These are phyloP conservation scores for Micropterix aruncella DNA, from an alignment of 2,888 invertebrate species.

Conservation along the genomic window DNA sequence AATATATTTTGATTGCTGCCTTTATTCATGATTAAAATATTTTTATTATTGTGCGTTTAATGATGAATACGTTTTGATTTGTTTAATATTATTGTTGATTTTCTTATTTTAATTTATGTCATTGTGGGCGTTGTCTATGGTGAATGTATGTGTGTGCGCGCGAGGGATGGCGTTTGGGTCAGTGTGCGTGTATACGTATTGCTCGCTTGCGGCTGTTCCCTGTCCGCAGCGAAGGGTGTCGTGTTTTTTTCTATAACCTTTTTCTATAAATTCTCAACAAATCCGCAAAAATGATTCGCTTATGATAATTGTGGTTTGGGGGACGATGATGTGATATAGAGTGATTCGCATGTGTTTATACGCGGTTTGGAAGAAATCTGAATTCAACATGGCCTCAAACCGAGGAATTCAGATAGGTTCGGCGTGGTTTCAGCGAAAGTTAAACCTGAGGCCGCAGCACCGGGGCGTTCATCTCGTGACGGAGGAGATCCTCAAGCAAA, in stretches of 20 bases:
- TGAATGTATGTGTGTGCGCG: too few relatives aligned
- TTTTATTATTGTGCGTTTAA: too few relatives aligned
- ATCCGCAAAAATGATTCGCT: constrained; percentile 43
- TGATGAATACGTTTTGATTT: too few relatives aligned
- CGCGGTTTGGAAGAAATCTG: constrained; percentile 2
- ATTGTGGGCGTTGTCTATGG: too few relatives aligned
- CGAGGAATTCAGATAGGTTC: constrained; percentile 89
- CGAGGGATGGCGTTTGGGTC: too few relatives aligned
- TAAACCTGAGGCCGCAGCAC: constrained; percentile 90
- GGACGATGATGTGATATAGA: neutral
- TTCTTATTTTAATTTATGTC: too few relatives aligned
- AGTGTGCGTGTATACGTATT: neutral
- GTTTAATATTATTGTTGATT: too few relatives aligned
- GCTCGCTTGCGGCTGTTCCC: constrained; percentile 28
- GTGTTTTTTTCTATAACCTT: constrained; percentile 38
- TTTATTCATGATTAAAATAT: too few relatives aligned
- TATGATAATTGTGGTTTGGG: constrained; percentile 52
- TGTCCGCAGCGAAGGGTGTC: constrained; percentile 45
- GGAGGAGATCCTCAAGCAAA: constrained; percentile 88
- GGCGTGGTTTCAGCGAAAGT: constrained; percentile 97
- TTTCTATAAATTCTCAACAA: constrained; percentile 28
- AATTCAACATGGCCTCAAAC: constrained; percentile 70
- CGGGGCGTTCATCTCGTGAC: constrained; percentile 95
- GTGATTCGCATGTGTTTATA: neutral
- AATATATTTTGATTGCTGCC: too few relatives aligned